Evolutionary conservation across 2,888 invertebrate genomes (phyloP), one percentile per base, ranked within the genome.

Genomic region (Pyrgus malvae): DNA sequence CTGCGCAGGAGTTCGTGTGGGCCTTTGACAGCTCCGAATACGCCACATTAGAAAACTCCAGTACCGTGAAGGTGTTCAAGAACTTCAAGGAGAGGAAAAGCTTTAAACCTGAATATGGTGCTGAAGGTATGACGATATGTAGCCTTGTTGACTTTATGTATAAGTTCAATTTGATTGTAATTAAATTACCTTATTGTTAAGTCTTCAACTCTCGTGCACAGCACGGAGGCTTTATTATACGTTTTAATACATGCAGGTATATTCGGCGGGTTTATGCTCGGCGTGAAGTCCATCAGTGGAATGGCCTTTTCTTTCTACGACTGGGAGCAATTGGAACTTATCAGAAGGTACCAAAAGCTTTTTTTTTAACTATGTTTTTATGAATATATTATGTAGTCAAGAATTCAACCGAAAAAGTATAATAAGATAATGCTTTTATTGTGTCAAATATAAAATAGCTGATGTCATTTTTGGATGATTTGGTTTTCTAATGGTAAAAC

Each of bases 1-100:
- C 97, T 8, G 99, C 99, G 0, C 97, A 98, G 69, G 99, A 99
- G 88, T 99, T 99, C 78, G 99, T 99, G 0, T 99, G 99, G 99
- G 98, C 98, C 0, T 92, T 95, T 44, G 99, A 99, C 79, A 97
- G 98, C 25, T 98, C 97, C 38, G 97, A 99, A 68, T 96, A 96
- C 70, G 96, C 96, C 0, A 95, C 95, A 0, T 89, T 98, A 14
- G 99, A 99, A 81, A 96, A 95, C 55, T 95, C 95, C 40, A 96
- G 96, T 46, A 95, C 95, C 1, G 95, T 99, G 16, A 96, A 96
- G 71, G 94, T 99, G 33, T 99, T 98, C 90, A 98, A 99, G 75
- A 99, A 99, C 81, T 99, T 99, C 85, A 99, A 99, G 78, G 98
- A 99, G 76, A 94, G 96, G 75, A 98, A 97, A 78, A 95, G 95